These are phyloP conservation scores for Caenorhabditis angaria DNA, from an alignment of 2,888 invertebrate genomes.

Conservation along the genomic window DNA sequence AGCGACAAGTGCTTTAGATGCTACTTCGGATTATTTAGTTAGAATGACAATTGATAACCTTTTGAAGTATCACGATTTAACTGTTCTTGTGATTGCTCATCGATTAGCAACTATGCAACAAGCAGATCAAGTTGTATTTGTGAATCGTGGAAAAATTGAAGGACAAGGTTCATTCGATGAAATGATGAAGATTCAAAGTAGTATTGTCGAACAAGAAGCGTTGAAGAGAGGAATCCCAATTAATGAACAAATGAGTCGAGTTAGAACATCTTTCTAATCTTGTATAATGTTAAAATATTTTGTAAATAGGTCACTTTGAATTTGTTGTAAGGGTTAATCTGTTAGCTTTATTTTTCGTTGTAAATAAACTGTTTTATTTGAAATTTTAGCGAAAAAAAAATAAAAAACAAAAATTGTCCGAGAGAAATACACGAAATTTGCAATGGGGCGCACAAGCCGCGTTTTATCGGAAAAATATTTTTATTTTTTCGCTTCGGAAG, in stretches of 20 bases:
- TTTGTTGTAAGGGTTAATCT: neutral
- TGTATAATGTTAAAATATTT: neutral
- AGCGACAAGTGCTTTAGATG: constrained; percentile 79
- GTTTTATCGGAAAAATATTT: neutral
- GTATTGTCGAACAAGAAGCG: constrained; percentile 74
- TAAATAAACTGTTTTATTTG: neutral
- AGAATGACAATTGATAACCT: constrained; percentile 50
- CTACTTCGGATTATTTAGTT: constrained; percentile 60
- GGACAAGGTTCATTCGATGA: constrained; percentile 85
- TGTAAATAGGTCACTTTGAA: neutral
- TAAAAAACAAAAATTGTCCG: neutral
- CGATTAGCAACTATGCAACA: constrained; percentile 74
- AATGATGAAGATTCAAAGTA: constrained; percentile 79
- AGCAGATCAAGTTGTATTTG: constrained; percentile 84
- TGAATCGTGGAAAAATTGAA: constrained; percentile 82
- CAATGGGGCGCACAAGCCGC: neutral
- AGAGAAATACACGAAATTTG: neutral
- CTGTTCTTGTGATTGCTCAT: constrained; percentile 64
- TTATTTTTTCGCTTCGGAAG: too few species aligned
- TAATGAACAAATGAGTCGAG: constrained; percentile 39
- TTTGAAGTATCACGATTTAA: constrained; percentile 57
- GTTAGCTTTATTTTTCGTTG: neutral
- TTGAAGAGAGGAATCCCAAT: constrained; percentile 33
- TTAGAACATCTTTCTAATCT: constrained; percentile 17
- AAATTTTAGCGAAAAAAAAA: neutral